Conservation (phyloP, 2,888 invertebrate genomes). For the Aleiodes alternator region DNA sequence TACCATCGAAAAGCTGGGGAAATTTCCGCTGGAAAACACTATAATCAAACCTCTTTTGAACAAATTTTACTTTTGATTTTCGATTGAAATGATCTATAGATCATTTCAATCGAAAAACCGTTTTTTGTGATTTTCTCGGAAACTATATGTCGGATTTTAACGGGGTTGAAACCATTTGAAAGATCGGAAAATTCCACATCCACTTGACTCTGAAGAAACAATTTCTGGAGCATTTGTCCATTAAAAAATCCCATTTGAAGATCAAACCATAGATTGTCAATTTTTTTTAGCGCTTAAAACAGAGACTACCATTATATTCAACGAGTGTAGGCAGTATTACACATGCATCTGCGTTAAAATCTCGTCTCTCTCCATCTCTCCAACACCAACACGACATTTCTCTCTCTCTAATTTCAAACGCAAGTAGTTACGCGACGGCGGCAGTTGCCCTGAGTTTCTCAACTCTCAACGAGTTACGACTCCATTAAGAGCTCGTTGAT, state of each 20-base stretch:
- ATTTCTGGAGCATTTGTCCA: too few species aligned
- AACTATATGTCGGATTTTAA: neutral
- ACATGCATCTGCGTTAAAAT: constrained; percentile 35
- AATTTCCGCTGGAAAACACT: neutral
- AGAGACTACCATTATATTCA: too few species aligned
- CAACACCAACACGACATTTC: neutral
- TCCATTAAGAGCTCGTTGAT: constrained; percentile 67
- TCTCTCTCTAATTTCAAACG: constrained; percentile 26
- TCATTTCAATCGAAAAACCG: constrained; percentile 2
- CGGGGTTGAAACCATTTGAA: too few species aligned
- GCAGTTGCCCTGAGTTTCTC: constrained; percentile 38
- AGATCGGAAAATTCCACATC: too few species aligned
- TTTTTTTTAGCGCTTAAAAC: too few species aligned
- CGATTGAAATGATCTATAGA: constrained; percentile 1
- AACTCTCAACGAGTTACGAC: constrained; percentile 67
- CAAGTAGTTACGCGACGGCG: constrained; percentile 25
- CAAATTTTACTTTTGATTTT: neutral
- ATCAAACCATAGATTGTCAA: too few species aligned
- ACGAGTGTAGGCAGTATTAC: too few species aligned
- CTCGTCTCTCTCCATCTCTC: constrained; percentile 31
- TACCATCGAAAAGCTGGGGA: neutral
- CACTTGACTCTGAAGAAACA: too few species aligned
- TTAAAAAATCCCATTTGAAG: too few species aligned
- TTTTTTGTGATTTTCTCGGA: neutral
- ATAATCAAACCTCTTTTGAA: neutral